Percentiles rank a stretch among this genome's conserved stretches.
Evolutionary conservation across 2,888 invertebrate genomes (phyloP).

Genomic region (Microplitis manilae): DNA sequence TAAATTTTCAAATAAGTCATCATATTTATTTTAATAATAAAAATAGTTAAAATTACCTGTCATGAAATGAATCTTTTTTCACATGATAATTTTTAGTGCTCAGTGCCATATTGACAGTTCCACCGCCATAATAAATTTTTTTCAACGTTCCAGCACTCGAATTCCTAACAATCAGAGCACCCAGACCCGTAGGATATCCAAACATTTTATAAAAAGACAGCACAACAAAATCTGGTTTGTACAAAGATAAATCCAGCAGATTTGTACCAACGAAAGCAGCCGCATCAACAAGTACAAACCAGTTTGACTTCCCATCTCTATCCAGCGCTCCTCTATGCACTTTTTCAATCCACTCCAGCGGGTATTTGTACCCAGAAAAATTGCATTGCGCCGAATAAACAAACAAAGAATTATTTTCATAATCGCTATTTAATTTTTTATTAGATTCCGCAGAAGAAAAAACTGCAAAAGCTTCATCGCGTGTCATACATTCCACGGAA

Average conservation of each 20-base stretch:
- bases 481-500: conserved; percentile 75
- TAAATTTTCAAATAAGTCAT: not conserved
- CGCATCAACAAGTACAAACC: conserved; percentile 89
- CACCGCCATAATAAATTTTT: conserved; percentile 92
- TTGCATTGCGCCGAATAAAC: conserved; percentile 95
- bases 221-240: conserved; percentile 90
- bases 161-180: conserved; percentile 87
- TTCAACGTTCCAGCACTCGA: conserved; percentile 76
- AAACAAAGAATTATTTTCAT: conserved; percentile 77
- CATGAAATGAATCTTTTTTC: conserved; percentile 78
- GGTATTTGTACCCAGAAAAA: conserved; percentile 94
- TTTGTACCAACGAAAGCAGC: conserved; percentile 87
- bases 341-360: conserved; percentile 80
- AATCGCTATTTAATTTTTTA: conserved; percentile 46
- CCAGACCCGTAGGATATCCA: conserved; percentile 95
- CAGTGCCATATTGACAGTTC: conserved; percentile 90
- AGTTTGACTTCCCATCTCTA: conserved; percentile 71
- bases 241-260: conserved; percentile 80
- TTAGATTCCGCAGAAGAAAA: conserved; percentile 64
- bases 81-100: conserved; percentile 82
- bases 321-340: conserved; percentile 77
- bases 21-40: conserved; percentile 13
- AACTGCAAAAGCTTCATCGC: conserved; percentile 74
- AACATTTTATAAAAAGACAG: conserved; percentile 98
- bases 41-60: conserved; percentile 76